phyloP scores from a whole-genome alignment of 2,888 invertebrate genomes.

The Acrobasis consociella region DNA sequence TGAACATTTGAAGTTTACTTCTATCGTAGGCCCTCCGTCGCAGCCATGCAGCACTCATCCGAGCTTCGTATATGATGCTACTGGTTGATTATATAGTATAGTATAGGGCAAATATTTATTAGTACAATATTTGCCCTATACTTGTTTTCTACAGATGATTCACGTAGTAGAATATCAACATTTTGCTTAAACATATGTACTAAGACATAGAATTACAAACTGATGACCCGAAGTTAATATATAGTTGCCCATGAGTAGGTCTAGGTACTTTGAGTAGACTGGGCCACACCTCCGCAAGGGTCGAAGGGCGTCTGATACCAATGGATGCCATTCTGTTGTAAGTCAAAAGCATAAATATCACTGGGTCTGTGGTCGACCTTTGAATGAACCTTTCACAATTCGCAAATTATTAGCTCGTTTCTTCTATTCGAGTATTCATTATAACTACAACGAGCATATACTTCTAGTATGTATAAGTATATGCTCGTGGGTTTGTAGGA shows the following conservation, averaged over 20 bases:
- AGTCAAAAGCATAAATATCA: conserved; percentile 16
- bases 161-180: too few species aligned
- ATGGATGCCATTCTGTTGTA: conserved; percentile 19
- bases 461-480: too few species aligned
- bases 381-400: conserved; percentile 12
- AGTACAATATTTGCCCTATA: too few species aligned
- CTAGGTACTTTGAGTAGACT: background rate
- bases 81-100: too few species aligned
- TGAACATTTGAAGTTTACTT: too few species aligned
- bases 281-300: conserved; percentile 12
- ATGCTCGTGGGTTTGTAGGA: too few species aligned
- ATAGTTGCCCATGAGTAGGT: background rate
- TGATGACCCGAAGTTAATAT: background rate
- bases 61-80: too few species aligned
- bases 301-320: conserved; percentile 16
- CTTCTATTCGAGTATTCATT: background rate
- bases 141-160: too few species aligned
- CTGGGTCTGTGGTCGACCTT: conserved; percentile 16
- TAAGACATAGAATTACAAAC: background rate
- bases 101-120: too few species aligned
- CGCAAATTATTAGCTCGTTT: background rate
- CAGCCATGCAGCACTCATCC: too few species aligned
- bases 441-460: background rate
- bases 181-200: too few species aligned
- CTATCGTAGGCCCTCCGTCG: too few species aligned